phyloP scores from a whole-genome alignment of 2,797 vertebrate genomes.

The Sphaeramia orbicularis region DNA sequence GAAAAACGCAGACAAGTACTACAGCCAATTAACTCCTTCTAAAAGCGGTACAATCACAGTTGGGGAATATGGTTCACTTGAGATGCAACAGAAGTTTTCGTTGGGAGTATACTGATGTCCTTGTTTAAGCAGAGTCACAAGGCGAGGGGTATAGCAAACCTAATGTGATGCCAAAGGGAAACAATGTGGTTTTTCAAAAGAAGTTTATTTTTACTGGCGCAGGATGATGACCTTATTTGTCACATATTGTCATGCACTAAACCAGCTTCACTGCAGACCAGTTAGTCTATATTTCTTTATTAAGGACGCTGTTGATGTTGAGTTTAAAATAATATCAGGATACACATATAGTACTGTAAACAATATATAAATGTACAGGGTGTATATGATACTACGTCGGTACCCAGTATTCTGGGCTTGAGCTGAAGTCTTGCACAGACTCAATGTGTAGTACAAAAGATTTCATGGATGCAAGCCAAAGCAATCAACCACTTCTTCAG shows the following conservation, averaged over 20 bases:
- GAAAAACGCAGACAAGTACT: constrained; percentile 28
- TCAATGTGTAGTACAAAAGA: too few species aligned
- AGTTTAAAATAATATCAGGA: too few species aligned
- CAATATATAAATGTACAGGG: too few species aligned
- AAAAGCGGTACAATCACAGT: constrained; percentile 36
- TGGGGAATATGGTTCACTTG: constrained; percentile 34
- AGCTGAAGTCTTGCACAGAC: too few species aligned
- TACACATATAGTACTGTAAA: too few species aligned
- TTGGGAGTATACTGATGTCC: constrained; percentile 47
- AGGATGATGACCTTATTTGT: constrained; percentile 1
- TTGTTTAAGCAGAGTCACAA: constrained; percentile 66
- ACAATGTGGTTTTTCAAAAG: constrained; percentile 35
- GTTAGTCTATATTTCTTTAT: background rate
- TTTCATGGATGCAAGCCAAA: too few species aligned
- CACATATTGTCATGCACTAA: constrained; percentile 1
- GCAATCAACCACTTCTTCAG: too few species aligned
- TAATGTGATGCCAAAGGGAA: constrained; percentile 39
- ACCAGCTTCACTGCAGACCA: background rate
- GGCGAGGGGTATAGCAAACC: constrained; percentile 46
- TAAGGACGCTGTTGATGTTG: background rate
- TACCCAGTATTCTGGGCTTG: too few species aligned
- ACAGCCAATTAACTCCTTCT: constrained; percentile 59
- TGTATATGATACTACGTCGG: too few species aligned
- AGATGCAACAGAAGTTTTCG: constrained; percentile 49
- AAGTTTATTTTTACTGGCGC: constrained; percentile 22